phyloP scores from a whole-genome alignment of 2,797 vertebrate genomes.

The Hipposideros larvatus region DNA sequence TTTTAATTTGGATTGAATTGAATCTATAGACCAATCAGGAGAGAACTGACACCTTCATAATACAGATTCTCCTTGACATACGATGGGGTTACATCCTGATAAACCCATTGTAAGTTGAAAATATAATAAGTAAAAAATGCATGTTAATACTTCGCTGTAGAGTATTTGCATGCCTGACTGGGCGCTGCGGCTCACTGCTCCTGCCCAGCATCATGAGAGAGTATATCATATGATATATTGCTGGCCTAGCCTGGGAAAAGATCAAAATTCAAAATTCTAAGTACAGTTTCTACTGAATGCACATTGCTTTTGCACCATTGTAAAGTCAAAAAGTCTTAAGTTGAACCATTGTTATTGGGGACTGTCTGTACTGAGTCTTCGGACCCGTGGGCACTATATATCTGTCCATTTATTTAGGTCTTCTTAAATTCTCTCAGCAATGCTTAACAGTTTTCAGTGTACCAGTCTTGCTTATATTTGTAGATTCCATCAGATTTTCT shows the following conservation, averaged over 20 bases:
- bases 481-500: not conserved
- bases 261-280: not conserved
- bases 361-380: not conserved
- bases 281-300: not conserved
- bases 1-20: not conserved
- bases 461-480: not conserved
- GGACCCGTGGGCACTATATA: fast-evolving
- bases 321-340: not conserved
- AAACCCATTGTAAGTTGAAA: not conserved
- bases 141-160: not conserved
- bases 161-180: not conserved
- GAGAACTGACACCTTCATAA: not conserved
- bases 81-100: not conserved
- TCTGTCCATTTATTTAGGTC: not conserved
- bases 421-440: not conserved
- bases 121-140: not conserved
- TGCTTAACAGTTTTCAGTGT: not conserved
- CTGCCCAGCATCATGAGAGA: not conserved
- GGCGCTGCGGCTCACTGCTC: not conserved
- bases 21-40: not conserved
- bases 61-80: not conserved
- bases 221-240: not conserved
- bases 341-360: not conserved
- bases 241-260: not conserved
- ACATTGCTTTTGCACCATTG: not conserved